These are phyloP conservation scores for Urocyon cinereoargenteus DNA, from an alignment of 2,797 vertebrate species.

Conservation along the genomic window DNA sequence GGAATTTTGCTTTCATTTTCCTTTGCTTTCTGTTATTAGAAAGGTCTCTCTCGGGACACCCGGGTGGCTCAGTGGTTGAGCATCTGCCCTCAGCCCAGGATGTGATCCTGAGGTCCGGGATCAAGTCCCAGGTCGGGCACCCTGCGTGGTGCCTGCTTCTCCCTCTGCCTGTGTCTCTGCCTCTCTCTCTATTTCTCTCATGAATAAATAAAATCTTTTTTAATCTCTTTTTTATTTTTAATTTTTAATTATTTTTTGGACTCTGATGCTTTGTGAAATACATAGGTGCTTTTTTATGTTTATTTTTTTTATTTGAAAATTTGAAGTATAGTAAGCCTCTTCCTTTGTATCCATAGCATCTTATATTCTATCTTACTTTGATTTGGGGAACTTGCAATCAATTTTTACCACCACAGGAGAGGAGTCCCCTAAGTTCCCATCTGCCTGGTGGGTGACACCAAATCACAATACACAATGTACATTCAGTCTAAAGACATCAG, in stretches of 20 bases:
- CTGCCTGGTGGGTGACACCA: neutral
- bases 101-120: too few species aligned
- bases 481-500: neutral
- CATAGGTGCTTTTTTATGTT: neutral
- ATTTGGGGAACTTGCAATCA: neutral
- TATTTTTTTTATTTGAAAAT: neutral
- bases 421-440: neutral
- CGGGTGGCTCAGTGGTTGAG: too few species aligned
- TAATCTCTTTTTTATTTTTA: neutral
- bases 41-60: neutral
- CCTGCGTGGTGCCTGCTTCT: too few species aligned
- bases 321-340: neutral
- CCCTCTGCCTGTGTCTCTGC: too few species aligned
- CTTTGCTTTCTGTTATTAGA: neutral
- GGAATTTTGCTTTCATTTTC: neutral
- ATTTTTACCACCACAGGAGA: neutral
- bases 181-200: too few species aligned
- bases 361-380: conserved; percentile 6
- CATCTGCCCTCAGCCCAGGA: too few species aligned
- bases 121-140: too few species aligned
- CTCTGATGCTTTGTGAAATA: neutral
- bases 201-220: too few species aligned
- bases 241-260: neutral
- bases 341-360: neutral
- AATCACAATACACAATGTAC: neutral